phyloP scores from a whole-genome alignment of 1,140 invertebrate genomes.

The Elymnias hypermnestra region DNA sequence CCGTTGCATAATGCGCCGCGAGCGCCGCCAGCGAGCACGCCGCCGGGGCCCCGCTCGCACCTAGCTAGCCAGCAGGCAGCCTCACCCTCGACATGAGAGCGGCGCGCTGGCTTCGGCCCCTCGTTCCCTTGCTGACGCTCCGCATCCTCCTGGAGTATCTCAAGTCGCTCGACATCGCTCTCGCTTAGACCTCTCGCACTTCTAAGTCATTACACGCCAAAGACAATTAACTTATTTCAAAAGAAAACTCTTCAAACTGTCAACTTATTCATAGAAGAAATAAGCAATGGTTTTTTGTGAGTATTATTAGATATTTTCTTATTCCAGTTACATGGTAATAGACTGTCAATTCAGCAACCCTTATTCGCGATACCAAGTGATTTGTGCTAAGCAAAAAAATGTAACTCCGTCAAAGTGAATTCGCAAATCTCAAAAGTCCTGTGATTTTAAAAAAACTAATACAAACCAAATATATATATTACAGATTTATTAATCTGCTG shows the following conservation, averaged over 20 bases:
- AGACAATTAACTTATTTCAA: conserved; percentile 18
- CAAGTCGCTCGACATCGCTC: conserved; percentile 48
- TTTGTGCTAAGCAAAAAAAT: too few relatives aligned
- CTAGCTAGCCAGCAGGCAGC: conserved; percentile 25
- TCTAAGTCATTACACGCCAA: conserved; percentile 18
- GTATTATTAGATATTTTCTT: conserved; percentile 31
- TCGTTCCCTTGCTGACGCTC: conserved; percentile 51
- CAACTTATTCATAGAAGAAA: conserved; percentile 28
- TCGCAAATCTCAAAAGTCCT: too few relatives aligned
- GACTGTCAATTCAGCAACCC: too few relatives aligned
- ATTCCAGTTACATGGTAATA: too few relatives aligned
- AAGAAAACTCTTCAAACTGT: conserved; percentile 17
- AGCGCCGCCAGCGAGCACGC: conserved; percentile 40
- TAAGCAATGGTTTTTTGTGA: conserved; percentile 42
- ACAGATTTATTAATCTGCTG: too few relatives aligned
- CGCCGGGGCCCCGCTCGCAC: conserved; percentile 27
- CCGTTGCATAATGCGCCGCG: conserved; percentile 57
- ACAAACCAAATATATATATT: too few relatives aligned
- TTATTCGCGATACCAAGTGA: too few relatives aligned
- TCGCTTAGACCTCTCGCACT: conserved; percentile 17
- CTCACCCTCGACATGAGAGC: conserved; percentile 52
- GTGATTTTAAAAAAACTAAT: too few relatives aligned
- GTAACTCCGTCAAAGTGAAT: too few relatives aligned
- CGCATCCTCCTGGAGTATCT: conserved; percentile 58
- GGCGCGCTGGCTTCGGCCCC: conserved; percentile 51